phyloP scores from a whole-genome alignment of 2,113 vertebrate genomes.

The Ancistrus triradiatus region DNA sequence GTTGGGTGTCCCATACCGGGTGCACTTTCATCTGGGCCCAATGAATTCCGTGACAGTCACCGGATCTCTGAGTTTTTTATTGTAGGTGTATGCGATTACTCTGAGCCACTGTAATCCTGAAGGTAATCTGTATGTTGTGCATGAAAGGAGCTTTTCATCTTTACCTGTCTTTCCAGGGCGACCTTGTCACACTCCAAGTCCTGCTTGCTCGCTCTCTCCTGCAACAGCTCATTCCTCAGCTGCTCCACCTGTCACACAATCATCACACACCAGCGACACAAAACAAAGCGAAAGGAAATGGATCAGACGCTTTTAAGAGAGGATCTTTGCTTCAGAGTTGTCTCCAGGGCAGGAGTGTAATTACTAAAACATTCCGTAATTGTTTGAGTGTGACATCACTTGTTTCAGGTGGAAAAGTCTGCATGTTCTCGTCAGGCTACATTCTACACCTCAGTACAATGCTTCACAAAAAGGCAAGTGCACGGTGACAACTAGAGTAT shows the following conservation, averaged over 20 bases:
- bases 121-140: background rate
- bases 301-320: background rate
- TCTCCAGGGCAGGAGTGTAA: background rate
- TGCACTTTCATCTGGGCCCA: too few species aligned
- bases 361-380: background rate
- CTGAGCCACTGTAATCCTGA: background rate
- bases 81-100: background rate
- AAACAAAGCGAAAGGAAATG: background rate
- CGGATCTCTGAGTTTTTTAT: too few species aligned
- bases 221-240: slow-evolving; percentile 89
- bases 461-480: background rate
- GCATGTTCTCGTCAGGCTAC: slow-evolving; percentile 48
- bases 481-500: background rate
- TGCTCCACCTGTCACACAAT: slow-evolving; percentile 84
- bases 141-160: slow-evolving; percentile 6
- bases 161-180: slow-evolving; percentile 94
- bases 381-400: background rate
- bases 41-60: too few species aligned
- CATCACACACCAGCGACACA: slow-evolving; percentile 35
- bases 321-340: background rate
- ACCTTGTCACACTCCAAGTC: slow-evolving; percentile 97
- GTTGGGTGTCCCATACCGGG: too few species aligned
- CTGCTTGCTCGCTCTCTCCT: slow-evolving; percentile 87
- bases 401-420: slow-evolving; percentile 40
- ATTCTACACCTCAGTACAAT: slow-evolving; percentile 47